A percentile compares a stretch with the other conserved stretches of the same genome.
phyloP scores from a whole-genome alignment of 2,797 vertebrate genomes.

The Squalus acanthias region DNA sequence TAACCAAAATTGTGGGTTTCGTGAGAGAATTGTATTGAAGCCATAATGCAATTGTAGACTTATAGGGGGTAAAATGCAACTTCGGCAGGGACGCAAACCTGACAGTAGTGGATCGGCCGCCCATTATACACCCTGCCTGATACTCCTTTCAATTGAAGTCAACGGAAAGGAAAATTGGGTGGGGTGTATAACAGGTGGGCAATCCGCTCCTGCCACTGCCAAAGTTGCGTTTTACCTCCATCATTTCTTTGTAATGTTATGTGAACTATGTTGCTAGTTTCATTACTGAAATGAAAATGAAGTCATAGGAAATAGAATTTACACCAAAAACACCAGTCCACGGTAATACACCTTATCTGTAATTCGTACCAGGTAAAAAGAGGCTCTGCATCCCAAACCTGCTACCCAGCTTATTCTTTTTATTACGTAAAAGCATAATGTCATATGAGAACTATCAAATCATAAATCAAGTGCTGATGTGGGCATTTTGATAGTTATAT shows the following conservation, averaged over 20 bases:
- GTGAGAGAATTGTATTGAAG: not conserved
- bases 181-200: no score
- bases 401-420: not conserved
- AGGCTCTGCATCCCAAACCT: not conserved
- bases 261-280: not conserved
- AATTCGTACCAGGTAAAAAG: not conserved
- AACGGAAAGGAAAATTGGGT: no score
- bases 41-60: not conserved
- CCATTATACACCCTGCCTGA: no score
- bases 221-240: no score
- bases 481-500: not conserved
- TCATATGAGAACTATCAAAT: not conserved
- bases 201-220: no score
- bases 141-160: no score
- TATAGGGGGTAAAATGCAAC: not conserved
- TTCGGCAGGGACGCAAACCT: not conserved
- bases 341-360: not conserved
- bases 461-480: not conserved
- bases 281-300: not conserved
- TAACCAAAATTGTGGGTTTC: not conserved
- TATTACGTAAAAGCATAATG: not conserved
- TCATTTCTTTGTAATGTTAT: no score
- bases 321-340: not conserved
- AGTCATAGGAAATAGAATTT: not conserved
- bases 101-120: not conserved